These are phyloP conservation scores for Strigamia maritima DNA, from an alignment of 2,888 invertebrate species.

Conservation along the genomic window DNA sequence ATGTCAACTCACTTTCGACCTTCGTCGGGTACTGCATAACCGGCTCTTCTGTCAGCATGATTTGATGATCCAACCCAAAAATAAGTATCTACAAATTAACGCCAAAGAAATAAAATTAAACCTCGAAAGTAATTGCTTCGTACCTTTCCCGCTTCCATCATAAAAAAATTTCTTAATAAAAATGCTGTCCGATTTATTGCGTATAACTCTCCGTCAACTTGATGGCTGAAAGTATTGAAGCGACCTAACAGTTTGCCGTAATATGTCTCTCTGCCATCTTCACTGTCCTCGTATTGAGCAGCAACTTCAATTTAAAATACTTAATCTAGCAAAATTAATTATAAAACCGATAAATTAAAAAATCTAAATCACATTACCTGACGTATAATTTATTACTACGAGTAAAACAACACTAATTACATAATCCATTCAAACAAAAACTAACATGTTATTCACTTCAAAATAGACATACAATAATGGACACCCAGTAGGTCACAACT, in stretches of 20 bases:
- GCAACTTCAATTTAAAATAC: background rate
- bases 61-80: slow-evolving; percentile 85
- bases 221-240: slow-evolving; percentile 86
- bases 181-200: slow-evolving; percentile 83
- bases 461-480: background rate
- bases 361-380: background rate
- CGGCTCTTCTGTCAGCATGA: slow-evolving; percentile 81
- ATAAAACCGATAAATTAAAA: background rate
- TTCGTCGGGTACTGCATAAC: slow-evolving; percentile 85
- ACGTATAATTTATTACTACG: background rate
- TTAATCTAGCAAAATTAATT: background rate
- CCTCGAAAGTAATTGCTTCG: background rate
- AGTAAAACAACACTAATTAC: background rate
- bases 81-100: slow-evolving; percentile 66
- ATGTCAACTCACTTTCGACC: slow-evolving; percentile 69
- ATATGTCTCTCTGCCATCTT: slow-evolving; percentile 39
- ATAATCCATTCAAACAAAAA: background rate
- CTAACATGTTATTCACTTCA: background rate
- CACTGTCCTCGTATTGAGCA: slow-evolving; percentile 33
- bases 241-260: slow-evolving; percentile 75
- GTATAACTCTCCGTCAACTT: slow-evolving; percentile 79
- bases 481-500: background rate
- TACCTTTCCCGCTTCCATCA: slow-evolving; percentile 75
- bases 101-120: slow-evolving; percentile 5
- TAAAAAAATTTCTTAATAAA: slow-evolving; percentile 75